Evolutionary conservation across 2,888 invertebrate species (phyloP).

Genomic region (Glaucopsyche alexis): DNA sequence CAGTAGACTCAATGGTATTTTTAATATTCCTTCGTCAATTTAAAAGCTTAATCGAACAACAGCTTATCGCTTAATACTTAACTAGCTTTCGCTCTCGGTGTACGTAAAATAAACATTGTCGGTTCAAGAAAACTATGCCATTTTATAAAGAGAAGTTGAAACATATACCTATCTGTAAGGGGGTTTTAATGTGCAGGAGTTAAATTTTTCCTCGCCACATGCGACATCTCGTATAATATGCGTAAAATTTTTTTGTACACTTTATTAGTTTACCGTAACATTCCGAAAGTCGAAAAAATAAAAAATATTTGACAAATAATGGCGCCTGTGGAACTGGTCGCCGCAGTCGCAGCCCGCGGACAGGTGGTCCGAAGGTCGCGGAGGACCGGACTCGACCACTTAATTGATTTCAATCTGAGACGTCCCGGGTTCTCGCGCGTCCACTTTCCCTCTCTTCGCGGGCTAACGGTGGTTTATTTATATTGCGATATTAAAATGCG

Average conservation of each 20-base stretch:
- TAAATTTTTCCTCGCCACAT: too few relatives aligned
- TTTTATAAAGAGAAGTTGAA: too few relatives aligned
- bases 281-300: background rate
- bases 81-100: too few relatives aligned
- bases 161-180: too few relatives aligned
- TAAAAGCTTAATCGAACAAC: background rate
- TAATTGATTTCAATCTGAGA: slow-evolving; percentile 76
- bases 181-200: too few relatives aligned
- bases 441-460: slow-evolving; percentile 54
- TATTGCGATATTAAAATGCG: slow-evolving; percentile 20
- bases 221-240: too few relatives aligned
- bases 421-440: slow-evolving; percentile 56
- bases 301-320: background rate
- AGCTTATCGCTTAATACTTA: background rate
- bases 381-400: slow-evolving; percentile 53
- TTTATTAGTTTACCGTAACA: background rate
- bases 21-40: background rate
- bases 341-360: slow-evolving; percentile 40
- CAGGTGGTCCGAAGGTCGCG: slow-evolving; percentile 71
- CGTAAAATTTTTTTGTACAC: background rate
- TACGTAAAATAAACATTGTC: too few relatives aligned
- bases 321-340: background rate
- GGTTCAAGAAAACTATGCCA: too few relatives aligned
- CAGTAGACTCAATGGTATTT: background rate
- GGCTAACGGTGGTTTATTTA: slow-evolving; percentile 39